Evolutionary conservation across 2,888 invertebrate species (phyloP).

Genomic region (Liodrosophila aerea): DNA sequence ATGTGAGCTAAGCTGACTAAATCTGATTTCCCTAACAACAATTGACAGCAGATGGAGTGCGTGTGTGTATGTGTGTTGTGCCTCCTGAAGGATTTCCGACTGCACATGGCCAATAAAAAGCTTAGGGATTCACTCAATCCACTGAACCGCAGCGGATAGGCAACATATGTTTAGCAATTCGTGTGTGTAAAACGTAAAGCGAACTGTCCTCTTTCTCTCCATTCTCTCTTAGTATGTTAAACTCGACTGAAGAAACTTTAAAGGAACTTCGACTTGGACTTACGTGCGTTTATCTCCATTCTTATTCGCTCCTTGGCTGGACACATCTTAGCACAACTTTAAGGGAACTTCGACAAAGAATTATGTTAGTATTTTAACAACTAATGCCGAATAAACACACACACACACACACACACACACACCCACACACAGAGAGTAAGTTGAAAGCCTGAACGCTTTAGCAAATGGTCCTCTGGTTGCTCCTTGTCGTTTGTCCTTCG

Average conservation of each 20-base stretch:
- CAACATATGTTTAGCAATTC: constrained; percentile 60
- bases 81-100: too few species aligned
- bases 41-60: too few species aligned
- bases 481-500: constrained; percentile 39
- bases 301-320: too few species aligned
- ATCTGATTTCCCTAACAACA: too few species aligned
- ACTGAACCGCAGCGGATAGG: constrained; percentile 41
- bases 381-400: constrained; percentile 13
- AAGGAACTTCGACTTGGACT: too few species aligned
- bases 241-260: too few species aligned
- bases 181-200: constrained; percentile 52
- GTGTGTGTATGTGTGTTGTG: too few species aligned
- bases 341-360: background rate
- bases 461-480: constrained; percentile 42
- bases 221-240: too few species aligned
- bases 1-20: too few species aligned
- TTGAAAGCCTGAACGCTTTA: constrained; percentile 44
- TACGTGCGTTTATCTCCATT: too few species aligned
- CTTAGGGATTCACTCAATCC: constrained; percentile 42
- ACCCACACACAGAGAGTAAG: constrained; percentile 13
- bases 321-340: too few species aligned
- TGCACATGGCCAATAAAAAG: constrained; percentile 42
- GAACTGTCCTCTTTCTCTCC: constrained; percentile 24
- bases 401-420: background rate
- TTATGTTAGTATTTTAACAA: constrained; percentile 5